These are phyloP conservation scores for Salvator merianae DNA, from an alignment of 2,113 vertebrate species.

Conservation along the genomic window DNA sequence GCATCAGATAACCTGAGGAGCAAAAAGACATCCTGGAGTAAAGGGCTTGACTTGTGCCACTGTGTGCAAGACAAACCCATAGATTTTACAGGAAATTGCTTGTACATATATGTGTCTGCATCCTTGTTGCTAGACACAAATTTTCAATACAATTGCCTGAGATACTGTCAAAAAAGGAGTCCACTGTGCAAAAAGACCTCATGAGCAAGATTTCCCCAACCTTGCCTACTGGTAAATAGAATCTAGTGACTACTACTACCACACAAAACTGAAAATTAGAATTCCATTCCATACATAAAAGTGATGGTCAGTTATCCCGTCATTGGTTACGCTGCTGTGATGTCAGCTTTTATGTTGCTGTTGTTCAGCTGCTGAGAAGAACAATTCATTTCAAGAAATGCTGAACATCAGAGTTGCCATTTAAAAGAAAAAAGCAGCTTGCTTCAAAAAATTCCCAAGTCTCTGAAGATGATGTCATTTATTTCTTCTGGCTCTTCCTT, in stretches of 20 bases:
- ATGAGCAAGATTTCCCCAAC: no score
- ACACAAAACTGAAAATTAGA: neutral
- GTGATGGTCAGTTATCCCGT: neutral
- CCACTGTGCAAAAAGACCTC: no score
- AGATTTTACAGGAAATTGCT: neutral
- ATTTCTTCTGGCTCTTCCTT: neutral
- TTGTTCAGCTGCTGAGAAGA: neutral
- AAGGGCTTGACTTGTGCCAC: neutral
- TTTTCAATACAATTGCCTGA: neutral
- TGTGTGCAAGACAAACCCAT: neutral
- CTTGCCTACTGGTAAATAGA: no score
- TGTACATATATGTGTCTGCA: neutral
- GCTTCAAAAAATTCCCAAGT: neutral
- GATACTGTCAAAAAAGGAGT: neutral
- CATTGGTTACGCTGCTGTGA: neutral
- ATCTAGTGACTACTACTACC: neutral
- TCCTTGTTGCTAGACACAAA: neutral
- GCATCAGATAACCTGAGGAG: slow-evolving; percentile 15
- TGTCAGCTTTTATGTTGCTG: neutral
- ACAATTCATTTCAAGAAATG: neutral
- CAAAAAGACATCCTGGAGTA: neutral
- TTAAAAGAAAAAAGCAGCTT: neutral
- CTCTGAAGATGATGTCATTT: neutral
- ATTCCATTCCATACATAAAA: neutral
- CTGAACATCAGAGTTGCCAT: neutral